A percentile compares a stretch with the other conserved stretches of the same genome.
Conservation (phyloP, 2,113 vertebrate genomes). For the Mellivora capensis region DNA sequence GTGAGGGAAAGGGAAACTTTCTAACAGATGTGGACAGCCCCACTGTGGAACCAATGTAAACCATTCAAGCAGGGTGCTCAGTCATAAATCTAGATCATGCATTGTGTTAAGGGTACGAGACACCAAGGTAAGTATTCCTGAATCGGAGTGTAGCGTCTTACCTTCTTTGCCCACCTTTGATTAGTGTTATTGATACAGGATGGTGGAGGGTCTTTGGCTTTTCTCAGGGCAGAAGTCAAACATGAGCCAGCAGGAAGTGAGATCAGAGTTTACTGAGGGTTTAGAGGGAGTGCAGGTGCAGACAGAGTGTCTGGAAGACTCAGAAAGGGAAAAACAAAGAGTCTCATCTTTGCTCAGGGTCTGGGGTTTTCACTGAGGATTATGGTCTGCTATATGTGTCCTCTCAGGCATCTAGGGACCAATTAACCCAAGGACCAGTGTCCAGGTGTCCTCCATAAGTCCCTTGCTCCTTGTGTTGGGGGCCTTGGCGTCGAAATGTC, state of each 20-base stretch:
- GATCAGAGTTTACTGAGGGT: neutral
- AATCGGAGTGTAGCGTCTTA: fast-evolving
- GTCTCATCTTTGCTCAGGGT: neutral
- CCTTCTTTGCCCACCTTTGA: neutral
- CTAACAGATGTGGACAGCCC: neutral
- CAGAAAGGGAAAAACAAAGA: neutral
- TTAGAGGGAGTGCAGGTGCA: neutral
- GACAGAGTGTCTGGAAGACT: neutral
- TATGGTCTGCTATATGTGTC: neutral
- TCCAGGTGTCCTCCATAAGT: neutral
- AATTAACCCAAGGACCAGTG: neutral
- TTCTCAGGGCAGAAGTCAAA: neutral
- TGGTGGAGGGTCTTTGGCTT: neutral
- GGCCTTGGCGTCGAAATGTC: neutral
- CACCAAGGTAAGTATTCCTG: neutral
- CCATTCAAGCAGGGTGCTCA: neutral
- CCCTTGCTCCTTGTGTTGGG: neutral
- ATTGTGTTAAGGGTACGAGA: neutral
- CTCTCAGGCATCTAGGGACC: neutral
- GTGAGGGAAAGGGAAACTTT: neutral
- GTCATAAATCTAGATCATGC: neutral
- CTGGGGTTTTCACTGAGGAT: neutral
- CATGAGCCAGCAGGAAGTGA: neutral
- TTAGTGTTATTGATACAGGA: neutral
- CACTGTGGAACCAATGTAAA: neutral